phyloP scores from a whole-genome alignment of 37 sponge, comb jelly and placozoan genomes.

The Theonella swinhoei region DNA sequence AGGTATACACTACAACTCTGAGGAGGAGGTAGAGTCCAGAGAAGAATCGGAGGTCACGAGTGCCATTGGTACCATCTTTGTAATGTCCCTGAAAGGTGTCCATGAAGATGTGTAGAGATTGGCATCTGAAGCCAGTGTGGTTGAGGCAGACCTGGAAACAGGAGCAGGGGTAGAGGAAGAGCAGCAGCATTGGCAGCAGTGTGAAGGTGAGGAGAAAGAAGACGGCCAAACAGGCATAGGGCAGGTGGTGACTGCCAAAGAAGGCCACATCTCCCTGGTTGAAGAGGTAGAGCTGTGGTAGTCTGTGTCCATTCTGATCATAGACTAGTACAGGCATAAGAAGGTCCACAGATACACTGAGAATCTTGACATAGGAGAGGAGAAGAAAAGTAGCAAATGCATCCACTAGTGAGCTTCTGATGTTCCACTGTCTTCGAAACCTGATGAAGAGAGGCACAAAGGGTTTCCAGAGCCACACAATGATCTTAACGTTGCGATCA shows the following conservation, averaged over 20 bases:
- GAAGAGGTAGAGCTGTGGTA: background rate
- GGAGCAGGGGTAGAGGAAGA: background rate
- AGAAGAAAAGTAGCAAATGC: background rate
- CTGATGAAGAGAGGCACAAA: background rate
- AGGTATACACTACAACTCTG: background rate
- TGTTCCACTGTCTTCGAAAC: slow-evolving; percentile 11
- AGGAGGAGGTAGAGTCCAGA: background rate
- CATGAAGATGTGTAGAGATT: background rate
- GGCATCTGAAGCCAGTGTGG: background rate
- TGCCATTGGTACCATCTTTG: background rate
- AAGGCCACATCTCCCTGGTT: background rate
- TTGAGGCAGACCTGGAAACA: background rate
- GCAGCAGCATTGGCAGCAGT: background rate
- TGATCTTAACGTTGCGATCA: background rate
- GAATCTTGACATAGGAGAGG: background rate
- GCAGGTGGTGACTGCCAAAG: background rate
- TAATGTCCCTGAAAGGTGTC: background rate
- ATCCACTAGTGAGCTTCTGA: background rate
- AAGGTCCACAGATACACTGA: background rate
- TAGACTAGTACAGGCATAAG: background rate
- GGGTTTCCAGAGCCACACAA: background rate
- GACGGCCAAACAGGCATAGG: background rate
- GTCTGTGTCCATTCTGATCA: background rate
- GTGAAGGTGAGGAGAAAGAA: background rate
- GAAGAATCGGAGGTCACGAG: background rate